Evolutionary conservation across 2,888 invertebrate species (phyloP).

Genomic region (Leptinotarsa juncta): DNA sequence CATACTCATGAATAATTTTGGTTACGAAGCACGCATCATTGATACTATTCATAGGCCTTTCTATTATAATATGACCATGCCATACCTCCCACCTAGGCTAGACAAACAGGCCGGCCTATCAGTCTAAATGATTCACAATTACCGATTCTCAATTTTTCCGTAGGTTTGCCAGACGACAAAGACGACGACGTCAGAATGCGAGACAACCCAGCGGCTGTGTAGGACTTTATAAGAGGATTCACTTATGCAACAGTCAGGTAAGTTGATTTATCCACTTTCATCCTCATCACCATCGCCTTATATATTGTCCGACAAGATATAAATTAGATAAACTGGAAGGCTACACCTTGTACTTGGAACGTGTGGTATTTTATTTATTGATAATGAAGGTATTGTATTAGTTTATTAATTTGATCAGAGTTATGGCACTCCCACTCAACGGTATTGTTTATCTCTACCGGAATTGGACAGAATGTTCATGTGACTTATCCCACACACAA

Average conservation of each 20-base stretch:
- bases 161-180: conserved; percentile 57
- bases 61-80: not conserved
- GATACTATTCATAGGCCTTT: not conserved
- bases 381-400: conserved; percentile 18
- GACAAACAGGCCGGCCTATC: conserved; percentile 9
- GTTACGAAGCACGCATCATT: not conserved
- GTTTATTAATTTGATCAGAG: conserved; percentile 15
- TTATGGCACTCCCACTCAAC: conserved; percentile 13
- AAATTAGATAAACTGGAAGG: conserved; percentile 39
- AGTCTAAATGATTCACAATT: conserved; percentile 12
- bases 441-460: not conserved
- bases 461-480: not conserved
- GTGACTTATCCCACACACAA: not conserved
- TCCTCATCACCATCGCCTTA: conserved; percentile 24
- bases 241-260: conserved; percentile 85
- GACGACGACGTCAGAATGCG: conserved; percentile 56
- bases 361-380: conserved; percentile 24
- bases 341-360: conserved; percentile 25
- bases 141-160: conserved; percentile 12
- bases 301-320: conserved; percentile 38
- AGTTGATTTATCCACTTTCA: conserved; percentile 46
- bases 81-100: conserved; percentile 5
- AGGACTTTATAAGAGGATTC: conserved; percentile 81
- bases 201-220: conserved; percentile 70
- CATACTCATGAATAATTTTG: not conserved